phyloP scores from a whole-genome alignment of 2,888 invertebrate genomes.

The Torymus texanus region DNA sequence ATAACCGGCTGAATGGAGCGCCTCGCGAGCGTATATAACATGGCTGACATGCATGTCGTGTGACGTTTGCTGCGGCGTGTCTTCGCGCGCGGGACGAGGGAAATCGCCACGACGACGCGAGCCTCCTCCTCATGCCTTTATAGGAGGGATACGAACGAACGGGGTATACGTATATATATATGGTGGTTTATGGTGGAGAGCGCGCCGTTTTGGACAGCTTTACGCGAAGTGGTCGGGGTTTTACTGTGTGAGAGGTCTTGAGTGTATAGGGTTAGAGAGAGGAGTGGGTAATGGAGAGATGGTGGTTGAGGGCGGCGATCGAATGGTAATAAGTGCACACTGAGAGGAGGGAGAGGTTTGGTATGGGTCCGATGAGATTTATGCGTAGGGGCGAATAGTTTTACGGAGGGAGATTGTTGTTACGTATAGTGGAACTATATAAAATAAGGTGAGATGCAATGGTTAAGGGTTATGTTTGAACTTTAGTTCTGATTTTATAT shows the following conservation, averaged over 20 bases:
- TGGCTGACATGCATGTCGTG: slow-evolving; percentile 5
- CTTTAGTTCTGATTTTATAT: no score
- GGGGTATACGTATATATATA: neutral
- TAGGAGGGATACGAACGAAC: neutral
- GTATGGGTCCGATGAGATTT: no score
- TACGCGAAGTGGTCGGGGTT: neutral
- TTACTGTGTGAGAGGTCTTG: slow-evolving; percentile 9
- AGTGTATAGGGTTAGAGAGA: neutral
- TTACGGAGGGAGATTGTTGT: no score
- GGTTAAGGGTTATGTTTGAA: no score
- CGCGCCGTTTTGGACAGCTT: slow-evolving; percentile 29
- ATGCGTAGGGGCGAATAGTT: no score
- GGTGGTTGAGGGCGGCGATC: no score
- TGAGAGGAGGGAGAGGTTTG: no score
- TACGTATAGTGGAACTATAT: no score
- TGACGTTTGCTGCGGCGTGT: neutral
- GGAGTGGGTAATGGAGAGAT: neutral
- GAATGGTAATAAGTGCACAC: no score
- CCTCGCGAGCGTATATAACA: neutral
- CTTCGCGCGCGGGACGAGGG: slow-evolving; percentile 1
- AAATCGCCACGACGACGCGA: slow-evolving; percentile 10
- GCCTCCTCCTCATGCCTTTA: slow-evolving; percentile 6
- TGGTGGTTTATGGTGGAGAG: neutral
- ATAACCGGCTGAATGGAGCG: neutral
- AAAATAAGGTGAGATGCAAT: no score